A percentile compares a stretch with the other conserved stretches of the same genome.
Evolutionary conservation across 2,797 vertebrate species (phyloP).

Genomic region (Sebastes variabilis): DNA sequence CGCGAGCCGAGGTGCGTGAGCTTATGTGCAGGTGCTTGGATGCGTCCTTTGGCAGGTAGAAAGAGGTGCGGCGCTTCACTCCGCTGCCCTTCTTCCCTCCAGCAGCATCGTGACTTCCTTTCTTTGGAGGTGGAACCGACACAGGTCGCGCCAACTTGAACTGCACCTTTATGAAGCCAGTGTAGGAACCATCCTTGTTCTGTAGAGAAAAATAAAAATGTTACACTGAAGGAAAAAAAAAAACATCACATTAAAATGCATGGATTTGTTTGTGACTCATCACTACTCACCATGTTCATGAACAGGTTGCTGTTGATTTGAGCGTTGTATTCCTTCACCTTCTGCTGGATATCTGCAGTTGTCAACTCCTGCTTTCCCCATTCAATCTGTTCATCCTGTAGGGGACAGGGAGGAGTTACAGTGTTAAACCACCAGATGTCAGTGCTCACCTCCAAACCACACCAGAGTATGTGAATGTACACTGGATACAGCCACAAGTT

Average conservation of each 20-base stretch:
- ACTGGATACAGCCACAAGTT: accelerated
- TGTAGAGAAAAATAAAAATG: constrained; percentile 52
- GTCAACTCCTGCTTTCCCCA: constrained; percentile 85
- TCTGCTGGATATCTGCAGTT: constrained; percentile 87
- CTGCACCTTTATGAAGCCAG: constrained; percentile 96
- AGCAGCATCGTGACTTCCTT: constrained; percentile 78
- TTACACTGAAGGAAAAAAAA: neutral
- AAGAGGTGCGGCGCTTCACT: constrained; percentile 92
- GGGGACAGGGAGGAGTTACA: constrained; percentile 24
- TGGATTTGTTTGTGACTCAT: neutral
- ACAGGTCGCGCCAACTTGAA: constrained; percentile 93
- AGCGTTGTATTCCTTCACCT: constrained; percentile 95
- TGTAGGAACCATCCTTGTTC: constrained; percentile 96
- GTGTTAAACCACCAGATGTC: constrained; percentile 57
- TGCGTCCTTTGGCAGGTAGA: constrained; percentile 96
- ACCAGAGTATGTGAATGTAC: neutral
- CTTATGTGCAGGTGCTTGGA: constrained; percentile 95
- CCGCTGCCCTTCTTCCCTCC: constrained; percentile 70
- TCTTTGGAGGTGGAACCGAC: constrained; percentile 89
- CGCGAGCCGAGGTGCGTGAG: constrained; percentile 88
- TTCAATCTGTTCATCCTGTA: constrained; percentile 90
- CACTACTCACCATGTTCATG: constrained; percentile 91
- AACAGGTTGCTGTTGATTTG: constrained; percentile 98
- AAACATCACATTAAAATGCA: neutral
- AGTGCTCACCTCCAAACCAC: constrained; percentile 22